Evolutionary conservation across 2,888 invertebrate species (phyloP), one percentile per base, ranked within the genome.

Genomic region (Drosophila birchii): DNA sequence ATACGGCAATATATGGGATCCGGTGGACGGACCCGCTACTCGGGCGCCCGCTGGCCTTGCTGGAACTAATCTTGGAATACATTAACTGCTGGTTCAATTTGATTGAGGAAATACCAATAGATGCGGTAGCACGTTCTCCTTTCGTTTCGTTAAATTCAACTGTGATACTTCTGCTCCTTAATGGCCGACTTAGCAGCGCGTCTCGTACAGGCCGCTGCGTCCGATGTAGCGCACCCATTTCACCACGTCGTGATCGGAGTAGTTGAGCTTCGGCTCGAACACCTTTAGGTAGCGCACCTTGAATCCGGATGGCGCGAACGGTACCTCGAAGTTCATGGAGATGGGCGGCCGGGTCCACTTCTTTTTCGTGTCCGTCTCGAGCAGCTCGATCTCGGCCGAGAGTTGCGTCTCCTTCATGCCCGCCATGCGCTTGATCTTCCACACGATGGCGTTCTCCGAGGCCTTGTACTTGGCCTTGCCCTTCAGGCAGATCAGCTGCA

Each of bases 201-300:
- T 99, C 94, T 99, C 99, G 92, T 99, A 99, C 49, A 99, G 95
- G 66, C 99, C 99, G 92, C 99, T 99, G 90, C 99, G 96, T 51
- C 99, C 99, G 91, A 99, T 99, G 93, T 99, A 99, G 36, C 99
- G 95, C 79, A 99, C 99, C 99, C 99, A 99, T 95, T 99, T 99
- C 92, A 99, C 99, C 80, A 99, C 99, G 93, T 99, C 99, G 90
- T 99, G 99, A 93, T 99, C 99, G 2, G 99, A 99, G 93, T 99
- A 99, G 94, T 99, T 99, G 87, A 99, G 94, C 93, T 99, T 99
- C 1, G 99, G 97, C 93, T 99, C 99, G 90, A 99, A 99, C 76
- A 99, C 99, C 93, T 99, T 99, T 90, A 99, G 94, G 93, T 99
- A 99, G 44, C 99, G 96, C 69, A 99, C 99, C 94, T 99, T 99